phyloP scores from a whole-genome alignment of 2,113 vertebrate species.

The Sphyrna mokarran region DNA sequence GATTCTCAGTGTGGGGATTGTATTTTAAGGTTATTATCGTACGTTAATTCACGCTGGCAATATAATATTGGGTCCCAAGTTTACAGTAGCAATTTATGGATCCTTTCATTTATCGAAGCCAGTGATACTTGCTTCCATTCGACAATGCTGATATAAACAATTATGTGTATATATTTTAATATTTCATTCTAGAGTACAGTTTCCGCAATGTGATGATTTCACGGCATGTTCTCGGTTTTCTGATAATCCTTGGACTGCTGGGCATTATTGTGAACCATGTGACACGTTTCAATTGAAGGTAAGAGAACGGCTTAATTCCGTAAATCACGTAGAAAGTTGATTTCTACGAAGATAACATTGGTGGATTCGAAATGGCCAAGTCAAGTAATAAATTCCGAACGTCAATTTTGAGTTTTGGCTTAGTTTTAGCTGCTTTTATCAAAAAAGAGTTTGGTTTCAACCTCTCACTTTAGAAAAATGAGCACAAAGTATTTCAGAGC shows the following conservation, averaged over 20 bases:
- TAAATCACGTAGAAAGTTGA: too few relatives aligned
- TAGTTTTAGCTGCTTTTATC: neutral
- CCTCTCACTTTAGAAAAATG: neutral
- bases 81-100: too few relatives aligned
- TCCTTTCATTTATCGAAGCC: too few relatives aligned
- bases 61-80: too few relatives aligned
- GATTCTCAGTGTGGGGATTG: neutral
- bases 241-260: neutral
- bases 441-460: neutral
- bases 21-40: neutral
- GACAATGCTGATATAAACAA: too few relatives aligned
- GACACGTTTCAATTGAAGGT: neutral
- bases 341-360: too few relatives aligned
- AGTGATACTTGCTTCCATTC: too few relatives aligned
- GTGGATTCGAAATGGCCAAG: too few relatives aligned
- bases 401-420: neutral
- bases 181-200: neutral
- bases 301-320: too few relatives aligned
- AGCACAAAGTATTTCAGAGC: neutral
- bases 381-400: too few relatives aligned
- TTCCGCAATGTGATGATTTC: neutral
- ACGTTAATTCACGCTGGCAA: neutral
- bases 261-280: neutral
- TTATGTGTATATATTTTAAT: neutral
- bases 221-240: neutral